Base-by-base conservation (phyloP, 2,888 invertebrate species). In the Ophonus ardosiacus region DNA sequence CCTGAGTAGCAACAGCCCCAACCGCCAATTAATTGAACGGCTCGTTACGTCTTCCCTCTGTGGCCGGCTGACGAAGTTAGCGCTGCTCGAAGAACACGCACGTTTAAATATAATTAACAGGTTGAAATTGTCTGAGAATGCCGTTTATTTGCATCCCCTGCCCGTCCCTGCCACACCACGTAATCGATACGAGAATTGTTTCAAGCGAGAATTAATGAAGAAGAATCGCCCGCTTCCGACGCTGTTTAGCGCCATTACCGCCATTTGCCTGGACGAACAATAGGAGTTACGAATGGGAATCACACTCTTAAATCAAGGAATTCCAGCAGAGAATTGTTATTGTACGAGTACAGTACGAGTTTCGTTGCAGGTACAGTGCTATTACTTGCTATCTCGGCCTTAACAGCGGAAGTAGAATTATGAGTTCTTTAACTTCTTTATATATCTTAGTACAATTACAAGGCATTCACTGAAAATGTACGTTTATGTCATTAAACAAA, bases 51-150 rank as follows among this genome's bases (percentile, higher is more conserved):
- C 31, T 17, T 56, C 13, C 78, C 31, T 18, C 43, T 51, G n/a
- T 24, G 7, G 15, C 31, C 61, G 78, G 57, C 56, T 56, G 78
- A 80, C 61, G 80, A 61, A 61, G 80, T 80, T 80, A 80, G 38
- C 80, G 80, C 78, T 13, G 51, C 8, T 17, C 13, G 59, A 59
- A 68, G 76, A 84, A 84, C 84, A 84, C 83, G 83, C 76, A 76
- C 84, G 78, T 78, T 84, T 84, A 84, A 84, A 84, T 84, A 84
- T 84, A 84, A 84, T 84, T 84, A 84, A 78, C 84, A 83, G 83
- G 83, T 83, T 83, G 84, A 65, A 84, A 84, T 78, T 78, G 78
- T 84, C 63, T 84, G 84, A 78, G 84, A 78, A 78, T 84, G 84
- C 78, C 78, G 59, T 83, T 61, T 59, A 83, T 74, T 74, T 74